Conservation (phyloP, 2,888 invertebrate genomes). For the Nemapogon koenigi region DNA sequence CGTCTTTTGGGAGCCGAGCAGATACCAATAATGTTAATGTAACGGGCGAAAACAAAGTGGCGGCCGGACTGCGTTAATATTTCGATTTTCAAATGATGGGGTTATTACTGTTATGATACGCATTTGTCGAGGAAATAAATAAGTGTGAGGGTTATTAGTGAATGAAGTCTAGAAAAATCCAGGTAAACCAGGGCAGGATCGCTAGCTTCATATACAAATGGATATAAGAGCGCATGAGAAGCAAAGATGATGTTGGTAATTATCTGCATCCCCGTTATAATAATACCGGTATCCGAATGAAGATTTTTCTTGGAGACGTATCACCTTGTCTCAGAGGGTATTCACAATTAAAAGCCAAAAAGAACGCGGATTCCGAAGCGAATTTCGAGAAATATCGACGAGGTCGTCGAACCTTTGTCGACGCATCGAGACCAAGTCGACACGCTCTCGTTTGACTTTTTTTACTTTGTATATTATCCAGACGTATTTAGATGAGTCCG, state of each 20-base stretch:
- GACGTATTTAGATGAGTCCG: conserved; percentile 29
- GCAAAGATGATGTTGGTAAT: conserved; percentile 2
- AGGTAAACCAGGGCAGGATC: too few species aligned
- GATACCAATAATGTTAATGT: too few species aligned
- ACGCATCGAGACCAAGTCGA: conserved; percentile 56
- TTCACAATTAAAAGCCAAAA: conserved; percentile 63
- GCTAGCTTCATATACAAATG: too few species aligned
- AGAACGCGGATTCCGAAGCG: conserved; percentile 54
- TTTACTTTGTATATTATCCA: conserved; percentile 39
- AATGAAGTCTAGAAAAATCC: too few species aligned
- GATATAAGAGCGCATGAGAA: too few species aligned
- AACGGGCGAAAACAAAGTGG: too few species aligned
- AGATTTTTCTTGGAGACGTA: conserved; percentile 48
- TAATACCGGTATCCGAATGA: conserved; percentile 36
- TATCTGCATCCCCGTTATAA: conserved; percentile 38
- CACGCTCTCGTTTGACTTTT: conserved; percentile 40
- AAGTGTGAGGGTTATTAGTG: too few species aligned
- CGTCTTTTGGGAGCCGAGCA: too few species aligned
- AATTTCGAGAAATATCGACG: conserved; percentile 63
- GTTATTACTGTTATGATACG: too few species aligned
- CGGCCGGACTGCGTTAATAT: too few species aligned
- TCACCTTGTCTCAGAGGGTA: conserved; percentile 55
- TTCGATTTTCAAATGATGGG: too few species aligned
- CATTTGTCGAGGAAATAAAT: too few species aligned
- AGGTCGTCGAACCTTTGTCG: conserved; percentile 55